Evolutionary conservation across 1,140 invertebrate species (phyloP).

Genomic region (Acromyrmex heyeri): DNA sequence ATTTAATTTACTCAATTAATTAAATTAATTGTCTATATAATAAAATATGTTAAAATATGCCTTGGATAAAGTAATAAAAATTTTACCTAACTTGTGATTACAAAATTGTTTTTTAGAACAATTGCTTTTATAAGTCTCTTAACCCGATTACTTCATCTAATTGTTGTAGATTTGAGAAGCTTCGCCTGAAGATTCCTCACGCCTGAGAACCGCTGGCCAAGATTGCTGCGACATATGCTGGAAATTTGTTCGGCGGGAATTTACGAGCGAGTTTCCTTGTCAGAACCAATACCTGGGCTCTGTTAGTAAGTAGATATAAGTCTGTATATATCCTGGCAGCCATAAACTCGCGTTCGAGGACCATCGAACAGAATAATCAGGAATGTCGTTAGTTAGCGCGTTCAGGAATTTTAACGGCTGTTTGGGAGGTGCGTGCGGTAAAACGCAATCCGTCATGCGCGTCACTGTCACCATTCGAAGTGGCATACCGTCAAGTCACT

Average conservation of each 20-base stretch:
- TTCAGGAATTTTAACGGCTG: slow-evolving; percentile 78
- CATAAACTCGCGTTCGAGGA: slow-evolving; percentile 77
- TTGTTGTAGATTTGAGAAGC: slow-evolving; percentile 1
- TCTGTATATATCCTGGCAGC: slow-evolving; percentile 73
- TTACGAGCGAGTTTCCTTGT: slow-evolving; percentile 83
- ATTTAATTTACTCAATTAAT: slow-evolving; percentile 2
- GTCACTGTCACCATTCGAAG: slow-evolving; percentile 16
- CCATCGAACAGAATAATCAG: slow-evolving; percentile 74
- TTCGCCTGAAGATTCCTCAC: background rate
- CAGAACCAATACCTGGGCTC: slow-evolving; percentile 77
- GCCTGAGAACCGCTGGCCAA: slow-evolving; percentile 76
- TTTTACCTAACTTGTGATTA: background rate
- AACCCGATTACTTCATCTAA: background rate
- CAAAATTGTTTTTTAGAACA: background rate
- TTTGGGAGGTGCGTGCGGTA: slow-evolving; percentile 38
- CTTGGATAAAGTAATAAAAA: background rate
- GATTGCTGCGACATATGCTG: slow-evolving; percentile 80
- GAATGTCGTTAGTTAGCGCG: slow-evolving; percentile 77
- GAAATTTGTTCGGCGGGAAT: slow-evolving; percentile 82
- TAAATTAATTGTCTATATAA: background rate
- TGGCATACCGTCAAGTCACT: background rate
- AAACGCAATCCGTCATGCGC: slow-evolving; percentile 52
- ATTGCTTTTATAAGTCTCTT: background rate
- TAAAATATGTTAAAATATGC: background rate
- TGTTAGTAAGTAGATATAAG: slow-evolving; percentile 74